Evolutionary conservation across 2,888 invertebrate species (phyloP), one percentile per base, ranked within the genome.

Genomic region (Andrena camellia): DNA sequence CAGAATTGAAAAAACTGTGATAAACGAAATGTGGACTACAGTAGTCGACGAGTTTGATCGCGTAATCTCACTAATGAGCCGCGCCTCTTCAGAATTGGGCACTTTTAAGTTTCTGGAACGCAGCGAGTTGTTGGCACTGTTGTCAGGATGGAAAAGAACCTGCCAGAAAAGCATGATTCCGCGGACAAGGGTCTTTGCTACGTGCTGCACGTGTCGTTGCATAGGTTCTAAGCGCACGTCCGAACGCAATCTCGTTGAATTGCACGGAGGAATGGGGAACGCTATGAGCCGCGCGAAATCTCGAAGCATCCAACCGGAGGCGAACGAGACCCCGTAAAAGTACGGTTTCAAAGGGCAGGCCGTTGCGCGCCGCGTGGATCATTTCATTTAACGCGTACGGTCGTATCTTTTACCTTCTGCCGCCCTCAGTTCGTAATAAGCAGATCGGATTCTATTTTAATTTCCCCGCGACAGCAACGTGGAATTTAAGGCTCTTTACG

Each of bases 201-300:
- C 10, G 48, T 35, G 5, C 4, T 10, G 62, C 29, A 79, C 78
- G 64, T 60, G 66, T 60, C 20, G 50, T 2, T 13, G 52, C 52
- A 68, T 20, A 31, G 26, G n/a, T 23, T 54, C 26, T 48, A 8
- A 64, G n/a, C 48, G 8, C 48, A 59, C 63, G 69, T 63, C 13
- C 48, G 33, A 69, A 42, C 42, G 69, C 69, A 69, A 79, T 80
- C 57, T 70, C 64, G 35, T 31, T 33, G 80, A 70, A 42, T 70
- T 66, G 23, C 64, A 50, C 10, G 31, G 31, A 23, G 33, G 8
- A 59, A 80, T 2, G 26, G 59, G 60, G 20, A 29, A 66, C 29
- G 59, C 52, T 80, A 70, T 26, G 54, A 67, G 17, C 31, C 8
- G 13, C 26, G 31, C 26, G 50, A 79, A 80, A 70, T 50, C 42